These are phyloP conservation scores for Marmota monax DNA, from an alignment of 2,113 vertebrate species.

Conservation along the genomic window DNA sequence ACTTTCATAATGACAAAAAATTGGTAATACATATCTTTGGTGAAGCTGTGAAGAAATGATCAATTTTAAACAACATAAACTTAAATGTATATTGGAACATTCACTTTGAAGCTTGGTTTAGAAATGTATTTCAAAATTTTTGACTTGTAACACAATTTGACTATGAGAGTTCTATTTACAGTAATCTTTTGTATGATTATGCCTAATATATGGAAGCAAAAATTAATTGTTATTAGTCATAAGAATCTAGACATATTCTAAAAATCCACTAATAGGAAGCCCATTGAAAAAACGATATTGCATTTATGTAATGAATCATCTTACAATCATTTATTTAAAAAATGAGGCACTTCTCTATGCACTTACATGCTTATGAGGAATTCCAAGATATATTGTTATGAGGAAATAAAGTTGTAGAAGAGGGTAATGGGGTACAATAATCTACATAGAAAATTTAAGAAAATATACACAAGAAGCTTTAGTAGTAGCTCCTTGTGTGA, in stretches of 20 bases:
- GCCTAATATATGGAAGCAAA: not conserved
- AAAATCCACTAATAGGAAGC: not conserved
- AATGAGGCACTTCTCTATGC: not conserved
- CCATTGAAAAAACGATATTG: not conserved
- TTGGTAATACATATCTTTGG: not conserved
- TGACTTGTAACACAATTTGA: not conserved
- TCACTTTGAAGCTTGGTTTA: not conserved
- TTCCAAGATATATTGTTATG: not conserved
- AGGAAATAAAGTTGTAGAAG: not conserved
- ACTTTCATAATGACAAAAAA: not conserved
- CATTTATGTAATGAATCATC: not conserved
- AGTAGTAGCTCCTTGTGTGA: not conserved
- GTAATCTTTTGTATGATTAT: not conserved
- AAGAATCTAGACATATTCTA: not conserved
- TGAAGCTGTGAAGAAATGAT: not conserved
- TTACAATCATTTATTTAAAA: not conserved
- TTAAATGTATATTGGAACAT: not conserved
- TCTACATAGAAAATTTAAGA: not conserved
- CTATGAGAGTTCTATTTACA: not conserved
- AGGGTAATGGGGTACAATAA: not conserved
- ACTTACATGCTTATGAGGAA: not conserved
- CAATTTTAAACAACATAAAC: not conserved
- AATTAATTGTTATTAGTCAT: not conserved
- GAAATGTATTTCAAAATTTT: slow-evolving; percentile 12
- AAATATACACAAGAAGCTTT: not conserved